Percentiles rank a stretch among this genome's conserved stretches.
Evolutionary conservation across 2,797 vertebrate genomes (phyloP).

Genomic region (Dromococcyx pavoninus): DNA sequence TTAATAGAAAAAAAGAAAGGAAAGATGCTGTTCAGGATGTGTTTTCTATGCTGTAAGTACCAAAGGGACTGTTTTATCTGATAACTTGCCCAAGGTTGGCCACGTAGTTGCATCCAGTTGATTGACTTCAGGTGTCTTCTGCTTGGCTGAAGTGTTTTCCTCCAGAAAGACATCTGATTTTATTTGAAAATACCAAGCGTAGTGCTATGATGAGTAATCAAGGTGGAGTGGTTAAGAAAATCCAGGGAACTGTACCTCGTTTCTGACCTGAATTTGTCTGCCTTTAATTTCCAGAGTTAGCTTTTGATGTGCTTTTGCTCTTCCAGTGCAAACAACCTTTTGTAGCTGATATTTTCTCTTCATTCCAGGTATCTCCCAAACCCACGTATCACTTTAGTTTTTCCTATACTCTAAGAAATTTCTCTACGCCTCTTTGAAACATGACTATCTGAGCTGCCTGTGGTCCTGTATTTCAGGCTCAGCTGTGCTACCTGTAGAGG

Average conservation of each 20-base stretch:
- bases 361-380: neutral
- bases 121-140: neutral
- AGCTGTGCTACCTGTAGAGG: neutral
- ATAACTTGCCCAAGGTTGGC: neutral
- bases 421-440: neutral
- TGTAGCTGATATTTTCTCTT: neutral
- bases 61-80: neutral
- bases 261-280: neutral
- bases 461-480: neutral
- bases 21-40: neutral
- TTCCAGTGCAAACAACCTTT: neutral
- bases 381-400: neutral
- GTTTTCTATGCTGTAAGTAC: neutral
- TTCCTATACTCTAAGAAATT: neutral
- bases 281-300: neutral
- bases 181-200: neutral
- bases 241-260: fast-evolving
- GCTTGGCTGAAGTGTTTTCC: neutral
- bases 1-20: too few relatives aligned
- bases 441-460: fast-evolving
- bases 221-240: neutral
- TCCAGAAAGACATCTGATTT: neutral
- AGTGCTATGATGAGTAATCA: neutral
- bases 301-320: neutral
- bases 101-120: neutral